These are phyloP conservation scores for Heteromyza rotundicornis DNA, from an alignment of 2,888 invertebrate genomes.

Conservation along the genomic window DNA sequence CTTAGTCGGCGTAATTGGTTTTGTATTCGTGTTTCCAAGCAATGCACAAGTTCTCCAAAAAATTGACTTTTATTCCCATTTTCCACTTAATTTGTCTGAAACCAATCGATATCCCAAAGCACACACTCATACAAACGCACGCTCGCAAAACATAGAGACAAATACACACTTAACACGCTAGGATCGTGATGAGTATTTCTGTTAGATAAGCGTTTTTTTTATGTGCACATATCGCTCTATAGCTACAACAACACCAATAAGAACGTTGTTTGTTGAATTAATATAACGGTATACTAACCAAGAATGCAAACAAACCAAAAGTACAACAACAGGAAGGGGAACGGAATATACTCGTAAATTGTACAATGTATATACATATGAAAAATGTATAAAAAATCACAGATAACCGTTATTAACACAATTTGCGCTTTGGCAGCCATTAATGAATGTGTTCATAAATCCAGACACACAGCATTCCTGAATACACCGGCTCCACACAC, in stretches of 20 bases:
- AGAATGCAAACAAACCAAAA: not conserved
- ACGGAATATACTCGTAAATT: no score
- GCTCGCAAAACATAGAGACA: not conserved
- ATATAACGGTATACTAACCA: not conserved
- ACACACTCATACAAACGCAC: not conserved
- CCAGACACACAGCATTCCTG: not conserved
- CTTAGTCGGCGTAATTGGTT: no score
- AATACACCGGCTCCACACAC: slow-evolving; percentile 11
- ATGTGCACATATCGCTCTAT: not conserved
- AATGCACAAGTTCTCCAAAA: not conserved
- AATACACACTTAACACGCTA: not conserved
- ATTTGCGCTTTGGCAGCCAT: slow-evolving; percentile 23
- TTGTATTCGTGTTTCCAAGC: no score
- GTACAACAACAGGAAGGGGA: not conserved
- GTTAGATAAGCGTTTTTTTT: not conserved
- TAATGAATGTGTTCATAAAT: slow-evolving; percentile 1
- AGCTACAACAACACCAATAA: not conserved
- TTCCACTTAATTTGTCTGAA: not conserved
- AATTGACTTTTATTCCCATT: not conserved
- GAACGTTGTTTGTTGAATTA: not conserved
- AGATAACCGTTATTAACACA: slow-evolving; percentile 52
- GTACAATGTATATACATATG: no score
- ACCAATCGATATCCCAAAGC: slow-evolving; percentile 4
- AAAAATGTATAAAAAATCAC: slow-evolving; percentile 42
- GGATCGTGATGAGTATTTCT: not conserved